Evolutionary conservation across 2,113 vertebrate species (phyloP).

Genomic region (Bubo scandiacus): DNA sequence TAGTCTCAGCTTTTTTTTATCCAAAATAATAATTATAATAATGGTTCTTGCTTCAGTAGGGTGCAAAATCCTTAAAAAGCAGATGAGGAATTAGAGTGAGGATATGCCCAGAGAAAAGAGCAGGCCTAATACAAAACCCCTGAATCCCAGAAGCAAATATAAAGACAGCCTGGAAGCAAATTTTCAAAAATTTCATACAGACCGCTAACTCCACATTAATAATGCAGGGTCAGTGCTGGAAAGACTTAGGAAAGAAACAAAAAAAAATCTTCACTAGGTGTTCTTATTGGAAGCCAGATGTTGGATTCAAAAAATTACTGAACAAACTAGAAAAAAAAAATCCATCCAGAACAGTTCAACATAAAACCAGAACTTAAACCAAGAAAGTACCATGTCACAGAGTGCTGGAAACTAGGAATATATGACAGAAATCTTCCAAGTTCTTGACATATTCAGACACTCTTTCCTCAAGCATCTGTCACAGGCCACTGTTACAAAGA

Average conservation of each 20-base stretch:
- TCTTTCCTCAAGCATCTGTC: neutral
- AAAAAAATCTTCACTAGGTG: neutral
- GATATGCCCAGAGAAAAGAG: neutral
- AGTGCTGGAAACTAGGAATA: neutral
- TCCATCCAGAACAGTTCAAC: neutral
- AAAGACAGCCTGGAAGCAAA: neutral
- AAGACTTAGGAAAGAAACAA: neutral
- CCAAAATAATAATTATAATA: neutral
- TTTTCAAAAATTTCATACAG: neutral
- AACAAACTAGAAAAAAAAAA: neutral
- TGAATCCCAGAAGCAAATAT: neutral
- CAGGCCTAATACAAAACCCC: neutral
- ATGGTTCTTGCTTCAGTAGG: neutral
- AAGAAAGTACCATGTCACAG: neutral
- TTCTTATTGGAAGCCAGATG: neutral
- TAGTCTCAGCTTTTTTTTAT: neutral
- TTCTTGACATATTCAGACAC: neutral
- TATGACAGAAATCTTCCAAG: neutral
- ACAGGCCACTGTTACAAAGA: neutral
- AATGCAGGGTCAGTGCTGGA: neutral
- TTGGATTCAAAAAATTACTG: neutral
- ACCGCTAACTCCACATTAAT: neutral
- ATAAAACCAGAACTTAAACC: neutral
- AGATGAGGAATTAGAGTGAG: neutral
- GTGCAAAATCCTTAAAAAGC: neutral